phyloP scores from a whole-genome alignment of 1,140 invertebrate species.

The Teleogryllus occipitalis region DNA sequence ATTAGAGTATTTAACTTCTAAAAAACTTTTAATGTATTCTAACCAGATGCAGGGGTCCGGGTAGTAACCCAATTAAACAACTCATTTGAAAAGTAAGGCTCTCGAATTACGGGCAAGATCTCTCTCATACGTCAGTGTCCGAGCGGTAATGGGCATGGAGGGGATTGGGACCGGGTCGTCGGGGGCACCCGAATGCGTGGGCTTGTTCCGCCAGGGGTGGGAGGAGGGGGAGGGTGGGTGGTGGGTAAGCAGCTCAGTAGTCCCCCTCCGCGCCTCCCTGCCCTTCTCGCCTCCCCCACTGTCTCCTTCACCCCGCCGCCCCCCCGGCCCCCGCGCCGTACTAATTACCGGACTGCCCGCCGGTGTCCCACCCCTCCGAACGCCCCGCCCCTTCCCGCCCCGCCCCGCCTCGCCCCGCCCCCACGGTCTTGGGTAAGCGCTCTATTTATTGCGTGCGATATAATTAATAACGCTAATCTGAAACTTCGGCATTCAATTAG shows the following conservation, averaged over 20 bases:
- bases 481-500: conserved; percentile 4
- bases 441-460: background rate
- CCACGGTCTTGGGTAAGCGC: background rate
- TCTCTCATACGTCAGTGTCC: background rate
- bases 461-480: conserved; percentile 5
- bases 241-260: background rate
- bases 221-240: too few species aligned
- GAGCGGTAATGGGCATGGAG: background rate
- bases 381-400: background rate
- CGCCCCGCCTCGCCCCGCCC: background rate
- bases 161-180: background rate
- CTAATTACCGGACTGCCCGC: background rate
- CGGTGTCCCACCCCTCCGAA: background rate
- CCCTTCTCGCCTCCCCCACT: background rate
- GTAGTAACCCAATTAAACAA: conserved; percentile 5
- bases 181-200: background rate
- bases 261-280: background rate
- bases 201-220: background rate
- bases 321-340: background rate
- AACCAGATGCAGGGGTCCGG: background rate
- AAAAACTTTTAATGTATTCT: background rate
- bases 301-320: background rate
- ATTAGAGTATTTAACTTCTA: conserved; percentile 2
- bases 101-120: background rate
- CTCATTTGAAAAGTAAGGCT: conserved; percentile 4